These are phyloP conservation scores for Dromius quadrimaculatus DNA, from an alignment of 2,888 invertebrate species.

Conservation along the genomic window DNA sequence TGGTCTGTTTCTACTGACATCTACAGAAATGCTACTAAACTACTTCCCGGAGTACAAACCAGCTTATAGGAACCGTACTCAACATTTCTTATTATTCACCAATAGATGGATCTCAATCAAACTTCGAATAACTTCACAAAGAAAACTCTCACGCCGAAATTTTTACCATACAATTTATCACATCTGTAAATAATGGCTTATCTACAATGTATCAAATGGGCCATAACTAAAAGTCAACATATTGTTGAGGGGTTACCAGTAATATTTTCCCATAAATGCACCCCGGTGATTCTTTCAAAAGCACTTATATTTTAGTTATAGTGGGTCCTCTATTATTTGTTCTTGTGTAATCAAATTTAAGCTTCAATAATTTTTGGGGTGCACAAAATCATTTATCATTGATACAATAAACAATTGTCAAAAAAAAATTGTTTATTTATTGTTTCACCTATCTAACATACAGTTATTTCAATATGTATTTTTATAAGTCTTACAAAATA, in stretches of 20 bases:
- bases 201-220: slow-evolving; percentile 12
- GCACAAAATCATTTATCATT: slow-evolving; percentile 5
- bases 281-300: neutral
- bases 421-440: neutral
- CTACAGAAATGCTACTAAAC: neutral
- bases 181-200: slow-evolving; percentile 8
- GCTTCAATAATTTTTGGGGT: neutral
- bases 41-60: neutral
- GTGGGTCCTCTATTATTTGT: slow-evolving; percentile 13
- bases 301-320: slow-evolving; percentile 12
- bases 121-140: no score
- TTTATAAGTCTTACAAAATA: neutral
- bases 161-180: slow-evolving; percentile 11
- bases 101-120: neutral
- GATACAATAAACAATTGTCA: neutral
- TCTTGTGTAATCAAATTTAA: neutral
- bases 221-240: slow-evolving; percentile 17
- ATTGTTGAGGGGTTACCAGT: neutral
- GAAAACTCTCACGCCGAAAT: no score
- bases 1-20: neutral
- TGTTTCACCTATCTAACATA: neutral
- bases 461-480: neutral
- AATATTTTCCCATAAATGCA: slow-evolving; percentile 6
- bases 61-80: neutral
- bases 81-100: no score